phyloP scores from a whole-genome alignment of 1,140 invertebrate genomes.

The Ectropis grisescens region DNA sequence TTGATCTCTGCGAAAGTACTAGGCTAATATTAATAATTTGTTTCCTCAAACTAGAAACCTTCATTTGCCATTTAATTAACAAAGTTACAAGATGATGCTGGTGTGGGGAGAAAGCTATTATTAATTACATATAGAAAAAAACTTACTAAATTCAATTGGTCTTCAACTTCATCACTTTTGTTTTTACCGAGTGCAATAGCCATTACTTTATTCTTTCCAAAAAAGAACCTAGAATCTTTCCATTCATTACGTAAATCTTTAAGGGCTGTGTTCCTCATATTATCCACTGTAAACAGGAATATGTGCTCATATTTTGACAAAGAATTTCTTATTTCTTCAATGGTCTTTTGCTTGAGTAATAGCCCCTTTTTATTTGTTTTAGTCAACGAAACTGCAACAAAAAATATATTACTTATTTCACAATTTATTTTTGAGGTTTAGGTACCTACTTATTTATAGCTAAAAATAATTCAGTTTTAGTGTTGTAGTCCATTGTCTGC shows the following conservation, averaged over 20 bases:
- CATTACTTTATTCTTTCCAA: conserved; percentile 99
- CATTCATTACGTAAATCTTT: conserved; percentile 90
- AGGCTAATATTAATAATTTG: too few species aligned
- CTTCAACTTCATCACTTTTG: conserved; percentile 86
- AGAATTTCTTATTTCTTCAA: conserved; percentile 88
- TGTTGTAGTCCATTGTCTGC: too few species aligned
- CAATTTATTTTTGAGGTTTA: conserved; percentile 1
- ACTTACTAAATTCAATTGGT: conserved; percentile 84
- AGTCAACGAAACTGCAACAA: conserved; percentile 91
- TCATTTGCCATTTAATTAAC: too few species aligned
- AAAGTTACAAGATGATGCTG: too few species aligned
- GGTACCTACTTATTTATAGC: too few species aligned
- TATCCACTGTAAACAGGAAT: conserved; percentile 91
- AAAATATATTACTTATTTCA: conserved; percentile 10
- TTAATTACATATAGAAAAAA: too few species aligned
- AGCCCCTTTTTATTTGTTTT: conserved; percentile 94
- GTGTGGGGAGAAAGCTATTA: too few species aligned
- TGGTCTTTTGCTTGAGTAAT: conserved; percentile 88
- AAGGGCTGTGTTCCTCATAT: conserved; percentile 93
- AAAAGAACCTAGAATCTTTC: conserved; percentile 95
- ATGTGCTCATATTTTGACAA: conserved; percentile 88
- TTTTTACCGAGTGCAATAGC: conserved; percentile 89
- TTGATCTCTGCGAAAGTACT: too few species aligned
- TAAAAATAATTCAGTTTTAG: too few species aligned
- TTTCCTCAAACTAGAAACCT: too few species aligned